phyloP scores from a whole-genome alignment of 2,888 invertebrate genomes.

The Ichneumon xanthorius region DNA sequence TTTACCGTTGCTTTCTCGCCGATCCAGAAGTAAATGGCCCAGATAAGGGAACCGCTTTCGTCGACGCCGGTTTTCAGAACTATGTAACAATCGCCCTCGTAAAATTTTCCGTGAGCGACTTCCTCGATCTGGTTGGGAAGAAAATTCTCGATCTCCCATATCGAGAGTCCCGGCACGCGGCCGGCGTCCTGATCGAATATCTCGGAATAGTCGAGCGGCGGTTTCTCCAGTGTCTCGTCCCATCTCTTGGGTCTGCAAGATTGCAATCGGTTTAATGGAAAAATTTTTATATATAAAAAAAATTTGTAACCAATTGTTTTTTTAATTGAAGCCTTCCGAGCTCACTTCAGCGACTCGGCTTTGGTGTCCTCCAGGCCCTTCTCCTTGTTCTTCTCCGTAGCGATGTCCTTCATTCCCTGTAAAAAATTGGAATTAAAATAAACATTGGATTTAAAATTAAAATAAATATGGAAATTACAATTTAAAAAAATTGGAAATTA shows the following conservation, averaged over 20 bases:
- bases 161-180: constrained; percentile 94
- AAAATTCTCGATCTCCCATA: constrained; percentile 99
- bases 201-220: constrained; percentile 98
- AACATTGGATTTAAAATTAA: neutral
- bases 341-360: constrained; percentile 91
- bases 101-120: constrained; percentile 98
- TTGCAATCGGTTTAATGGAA: constrained; percentile 28
- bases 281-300: neutral
- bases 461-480: constrained; percentile 30
- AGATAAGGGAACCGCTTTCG: constrained; percentile 93
- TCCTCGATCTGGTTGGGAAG: constrained; percentile 97
- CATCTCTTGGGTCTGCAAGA: constrained; percentile 94
- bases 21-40: constrained; percentile 99
- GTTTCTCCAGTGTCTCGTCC: constrained; percentile 98
- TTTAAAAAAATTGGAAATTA: too few relatives aligned
- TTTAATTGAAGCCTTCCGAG: constrained; percentile 34
- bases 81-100: constrained; percentile 99
- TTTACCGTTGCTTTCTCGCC: constrained; percentile 96
- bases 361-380: constrained; percentile 89
- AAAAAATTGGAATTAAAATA: neutral
- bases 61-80: constrained; percentile 95
- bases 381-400: constrained; percentile 92
- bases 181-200: constrained; percentile 98
- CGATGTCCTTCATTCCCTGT: constrained; percentile 94
- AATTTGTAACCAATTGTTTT: neutral